phyloP scores from a whole-genome alignment of 2,113 vertebrate species.

The Aptenodytes forsteri region DNA sequence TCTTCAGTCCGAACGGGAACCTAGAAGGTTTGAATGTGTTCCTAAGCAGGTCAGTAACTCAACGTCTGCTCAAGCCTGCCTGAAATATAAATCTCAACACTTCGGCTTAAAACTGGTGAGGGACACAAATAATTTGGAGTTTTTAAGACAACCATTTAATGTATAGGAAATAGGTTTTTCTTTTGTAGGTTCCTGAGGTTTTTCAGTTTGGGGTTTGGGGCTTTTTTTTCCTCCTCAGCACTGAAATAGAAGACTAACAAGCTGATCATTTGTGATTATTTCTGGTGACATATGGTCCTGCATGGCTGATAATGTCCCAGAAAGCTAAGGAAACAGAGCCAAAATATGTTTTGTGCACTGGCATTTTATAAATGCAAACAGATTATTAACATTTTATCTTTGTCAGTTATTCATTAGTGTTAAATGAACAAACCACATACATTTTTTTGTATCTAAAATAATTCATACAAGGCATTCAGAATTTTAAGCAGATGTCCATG shows the following conservation, averaged over 20 bases:
- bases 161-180: accelerated
- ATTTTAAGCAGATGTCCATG: not conserved
- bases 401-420: not conserved
- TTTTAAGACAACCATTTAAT: not conserved
- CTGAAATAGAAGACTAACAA: not conserved
- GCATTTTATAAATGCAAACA: not conserved
- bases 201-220: not conserved
- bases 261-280: not conserved
- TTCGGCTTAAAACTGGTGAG: not conserved
- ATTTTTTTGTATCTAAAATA: not conserved
- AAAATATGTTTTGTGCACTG: not conserved
- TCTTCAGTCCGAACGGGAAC: not conserved
- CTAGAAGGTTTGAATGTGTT: not conserved
- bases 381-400: not conserved
- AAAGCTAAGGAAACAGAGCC: not conserved
- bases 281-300: not conserved
- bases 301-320: not conserved
- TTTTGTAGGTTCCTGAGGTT: not conserved
- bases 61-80: not conserved
- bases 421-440: not conserved
- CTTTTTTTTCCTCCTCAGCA: accelerated
- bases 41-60: not conserved
- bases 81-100: not conserved
- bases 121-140: not conserved
- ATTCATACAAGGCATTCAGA: not conserved